These are phyloP conservation scores for Tipula lateralis DNA, from an alignment of 2,888 invertebrate species.

Conservation along the genomic window DNA sequence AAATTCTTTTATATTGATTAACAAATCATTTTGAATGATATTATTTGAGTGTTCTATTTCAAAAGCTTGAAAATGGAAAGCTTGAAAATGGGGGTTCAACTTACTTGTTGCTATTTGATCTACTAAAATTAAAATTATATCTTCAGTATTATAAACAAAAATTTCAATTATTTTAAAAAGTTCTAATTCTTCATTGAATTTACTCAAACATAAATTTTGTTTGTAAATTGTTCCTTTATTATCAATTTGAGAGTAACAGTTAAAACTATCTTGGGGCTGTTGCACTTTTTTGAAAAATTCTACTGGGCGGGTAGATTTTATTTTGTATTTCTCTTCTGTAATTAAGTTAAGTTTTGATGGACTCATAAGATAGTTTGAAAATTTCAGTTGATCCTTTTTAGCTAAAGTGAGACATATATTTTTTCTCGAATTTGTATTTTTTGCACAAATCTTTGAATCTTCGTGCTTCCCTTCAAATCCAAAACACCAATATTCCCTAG, in stretches of 20 bases:
- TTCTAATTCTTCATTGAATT: no score
- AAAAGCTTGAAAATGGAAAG: no score
- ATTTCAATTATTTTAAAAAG: no score
- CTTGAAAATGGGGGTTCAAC: background rate
- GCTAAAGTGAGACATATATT: slow-evolving; percentile 30
- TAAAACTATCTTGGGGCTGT: no score
- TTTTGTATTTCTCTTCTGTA: no score
- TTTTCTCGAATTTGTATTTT: slow-evolving; percentile 30
- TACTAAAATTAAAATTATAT: background rate
- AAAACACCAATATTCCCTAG: slow-evolving; percentile 29
- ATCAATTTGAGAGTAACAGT: no score
- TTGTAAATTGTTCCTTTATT: no score
- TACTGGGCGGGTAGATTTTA: no score
- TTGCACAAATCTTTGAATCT: slow-evolving; percentile 26
- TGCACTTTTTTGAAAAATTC: no score
- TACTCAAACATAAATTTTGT: no score
- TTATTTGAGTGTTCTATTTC: background rate
- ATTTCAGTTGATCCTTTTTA: slow-evolving; percentile 31
- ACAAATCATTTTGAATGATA: background rate
- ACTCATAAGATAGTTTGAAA: background rate
- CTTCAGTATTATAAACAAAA: background rate
- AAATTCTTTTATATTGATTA: background rate
- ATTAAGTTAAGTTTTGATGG: no score
- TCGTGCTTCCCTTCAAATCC: slow-evolving; percentile 30
- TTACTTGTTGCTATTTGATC: background rate